A percentile compares a stretch with the other conserved stretches of the same genome.
These are phyloP conservation scores for Ellobius talpinus DNA, from an alignment of 2,113 vertebrate species.

Conservation along the genomic window DNA sequence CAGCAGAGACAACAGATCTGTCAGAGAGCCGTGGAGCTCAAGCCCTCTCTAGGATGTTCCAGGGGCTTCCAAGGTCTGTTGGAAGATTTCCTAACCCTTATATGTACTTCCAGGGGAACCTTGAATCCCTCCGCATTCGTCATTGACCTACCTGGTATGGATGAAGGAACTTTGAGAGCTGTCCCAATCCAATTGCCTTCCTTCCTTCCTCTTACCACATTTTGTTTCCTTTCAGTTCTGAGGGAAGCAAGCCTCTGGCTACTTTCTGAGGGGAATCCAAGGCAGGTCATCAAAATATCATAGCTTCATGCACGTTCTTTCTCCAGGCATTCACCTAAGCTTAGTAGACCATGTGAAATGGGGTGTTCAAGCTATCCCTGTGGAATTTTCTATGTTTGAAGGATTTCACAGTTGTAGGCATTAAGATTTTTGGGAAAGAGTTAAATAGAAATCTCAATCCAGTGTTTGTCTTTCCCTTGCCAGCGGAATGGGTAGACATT, in stretches of 20 bases:
- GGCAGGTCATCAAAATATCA: neutral
- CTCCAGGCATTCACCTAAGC: neutral
- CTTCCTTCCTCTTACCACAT: neutral
- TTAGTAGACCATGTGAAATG: neutral
- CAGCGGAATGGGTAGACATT: constrained; percentile 59
- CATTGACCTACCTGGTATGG: neutral
- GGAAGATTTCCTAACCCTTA: too few species aligned
- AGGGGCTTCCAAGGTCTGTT: neutral
- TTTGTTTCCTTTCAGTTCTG: neutral
- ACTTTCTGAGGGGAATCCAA: neutral
- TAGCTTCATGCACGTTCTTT: neutral
- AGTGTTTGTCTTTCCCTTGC: constrained; percentile 1
- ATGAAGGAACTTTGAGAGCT: neutral
- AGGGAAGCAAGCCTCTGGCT: neutral
- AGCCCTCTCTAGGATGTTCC: neutral
- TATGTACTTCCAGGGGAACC: neutral
- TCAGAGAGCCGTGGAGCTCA: rapidly evolving
- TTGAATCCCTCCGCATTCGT: neutral
- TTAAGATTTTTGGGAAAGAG: neutral
- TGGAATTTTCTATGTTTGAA: neutral
- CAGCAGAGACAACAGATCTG: neutral
- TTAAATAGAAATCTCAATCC: neutral
- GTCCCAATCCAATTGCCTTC: neutral
- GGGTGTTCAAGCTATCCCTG: neutral
- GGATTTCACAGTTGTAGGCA: neutral